These are phyloP conservation scores for Sinentomon sp. DNA, from an alignment of 2,888 invertebrate genomes.

Conservation along the genomic window DNA sequence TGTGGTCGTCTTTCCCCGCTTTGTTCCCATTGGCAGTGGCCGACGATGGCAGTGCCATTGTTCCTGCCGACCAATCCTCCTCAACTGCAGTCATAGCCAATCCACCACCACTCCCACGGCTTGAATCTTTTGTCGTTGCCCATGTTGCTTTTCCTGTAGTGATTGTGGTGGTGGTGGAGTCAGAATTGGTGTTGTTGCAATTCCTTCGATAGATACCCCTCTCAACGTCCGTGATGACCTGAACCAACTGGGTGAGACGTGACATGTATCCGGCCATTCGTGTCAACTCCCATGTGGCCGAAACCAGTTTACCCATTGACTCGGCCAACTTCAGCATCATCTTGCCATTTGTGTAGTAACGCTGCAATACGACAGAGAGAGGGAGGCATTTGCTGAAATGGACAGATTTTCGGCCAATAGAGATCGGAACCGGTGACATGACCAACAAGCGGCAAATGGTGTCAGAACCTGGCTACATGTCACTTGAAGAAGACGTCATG, in stretches of 20 bases:
- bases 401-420: too few relatives aligned
- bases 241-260: conserved; percentile 61
- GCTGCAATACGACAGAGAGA: conserved; percentile 27
- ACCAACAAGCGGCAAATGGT: too few relatives aligned
- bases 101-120: background rate
- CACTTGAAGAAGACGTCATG: too few relatives aligned
- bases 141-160: background rate
- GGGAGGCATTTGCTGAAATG: too few relatives aligned
- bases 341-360: conserved; percentile 87
- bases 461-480: too few relatives aligned
- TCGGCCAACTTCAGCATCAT: conserved; percentile 90
- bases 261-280: conserved; percentile 80
- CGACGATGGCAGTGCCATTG: too few relatives aligned
- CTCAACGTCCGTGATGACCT: conserved; percentile 29
- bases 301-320: conserved; percentile 77
- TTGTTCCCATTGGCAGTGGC: too few relatives aligned
- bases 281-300: conserved; percentile 84
- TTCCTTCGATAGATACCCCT: conserved; percentile 12
- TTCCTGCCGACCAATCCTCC: too few relatives aligned
- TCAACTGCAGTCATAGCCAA: too few relatives aligned
- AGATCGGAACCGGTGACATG: too few relatives aligned
- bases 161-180: conserved; percentile 1
- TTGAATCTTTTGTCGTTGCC: background rate
- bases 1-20: too few relatives aligned
- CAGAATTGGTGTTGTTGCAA: too few relatives aligned